Conservation (phyloP, 2,888 invertebrate genomes). For the Tachina lurida region DNA sequence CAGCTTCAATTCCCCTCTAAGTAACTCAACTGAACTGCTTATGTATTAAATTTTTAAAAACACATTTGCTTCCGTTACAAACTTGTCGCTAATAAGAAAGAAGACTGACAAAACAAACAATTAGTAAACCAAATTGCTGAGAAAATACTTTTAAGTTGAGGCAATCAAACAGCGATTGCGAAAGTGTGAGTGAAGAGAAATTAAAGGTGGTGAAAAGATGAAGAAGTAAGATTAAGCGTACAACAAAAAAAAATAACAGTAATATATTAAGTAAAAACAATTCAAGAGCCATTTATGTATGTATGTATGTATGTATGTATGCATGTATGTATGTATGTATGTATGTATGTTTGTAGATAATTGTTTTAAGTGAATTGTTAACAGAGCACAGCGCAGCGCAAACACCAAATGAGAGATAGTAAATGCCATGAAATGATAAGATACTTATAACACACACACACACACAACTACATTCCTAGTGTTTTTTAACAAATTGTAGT, state of each 20-base stretch:
- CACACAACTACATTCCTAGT: neutral
- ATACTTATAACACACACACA: neutral
- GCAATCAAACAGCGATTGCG: neutral
- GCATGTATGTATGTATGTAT: neutral
- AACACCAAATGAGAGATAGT: slow-evolving; percentile 22
- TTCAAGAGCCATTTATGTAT: neutral
- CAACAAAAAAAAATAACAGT: neutral
- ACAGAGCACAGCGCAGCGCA: neutral
- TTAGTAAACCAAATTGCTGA: slow-evolving; percentile 61
- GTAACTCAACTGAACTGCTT: neutral
- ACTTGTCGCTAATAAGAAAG: slow-evolving; percentile 5
- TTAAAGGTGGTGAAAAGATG: slow-evolving; percentile 13
- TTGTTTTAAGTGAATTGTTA: slow-evolving; percentile 7
- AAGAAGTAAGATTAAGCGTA: neutral
- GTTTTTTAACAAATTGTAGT: neutral
- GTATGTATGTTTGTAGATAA: neutral
- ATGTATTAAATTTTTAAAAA: neutral
- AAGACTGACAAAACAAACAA: slow-evolving; percentile 64
- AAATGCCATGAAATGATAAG: slow-evolving; percentile 20
- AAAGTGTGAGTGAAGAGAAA: neutral
- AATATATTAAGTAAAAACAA: neutral
- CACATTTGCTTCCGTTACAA: slow-evolving; percentile 56
- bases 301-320: neutral
- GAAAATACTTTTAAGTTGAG: slow-evolving; percentile 30
- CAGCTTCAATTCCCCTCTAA: slow-evolving; percentile 18